Evolutionary conservation across 1,140 invertebrate genomes (phyloP).

Genomic region (Leptinotarsa undecemlineata): DNA sequence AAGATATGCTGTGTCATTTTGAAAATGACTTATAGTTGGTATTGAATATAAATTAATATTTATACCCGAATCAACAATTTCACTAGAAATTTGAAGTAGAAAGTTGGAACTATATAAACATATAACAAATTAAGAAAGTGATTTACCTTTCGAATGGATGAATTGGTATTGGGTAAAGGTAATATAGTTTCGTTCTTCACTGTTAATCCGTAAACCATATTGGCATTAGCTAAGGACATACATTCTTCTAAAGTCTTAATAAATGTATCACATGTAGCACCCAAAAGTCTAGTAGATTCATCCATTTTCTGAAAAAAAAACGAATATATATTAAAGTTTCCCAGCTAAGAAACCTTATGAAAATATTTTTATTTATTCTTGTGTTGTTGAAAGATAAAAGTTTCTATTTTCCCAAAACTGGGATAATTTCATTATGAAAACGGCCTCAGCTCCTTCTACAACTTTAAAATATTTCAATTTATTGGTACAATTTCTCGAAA

Average conservation of each 20-base stretch:
- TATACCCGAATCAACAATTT: not conserved
- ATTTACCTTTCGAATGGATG: constrained; percentile 44
- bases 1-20: no score
- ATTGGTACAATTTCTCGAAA: no score
- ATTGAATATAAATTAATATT: no score
- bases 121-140: not conserved
- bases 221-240: constrained; percentile 68
- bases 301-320: constrained; percentile 68
- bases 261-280: constrained; percentile 82
- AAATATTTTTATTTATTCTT: no score
- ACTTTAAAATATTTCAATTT: no score
- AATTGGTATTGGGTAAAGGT: constrained; percentile 47
- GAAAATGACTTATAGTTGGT: no score
- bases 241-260: constrained; percentile 81
- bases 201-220: constrained; percentile 56
- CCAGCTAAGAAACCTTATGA: no score
- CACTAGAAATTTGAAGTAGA: not conserved
- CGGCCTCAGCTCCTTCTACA: no score
- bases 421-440: no score
- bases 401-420: not conserved
- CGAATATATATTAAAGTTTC: not conserved
- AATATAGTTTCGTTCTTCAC: constrained; percentile 52
- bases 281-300: constrained; percentile 74
- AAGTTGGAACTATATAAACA: not conserved
- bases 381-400: not conserved